These are phyloP conservation scores for Drosophila conformis DNA, from an alignment of 2,888 invertebrate species.

Conservation along the genomic window DNA sequence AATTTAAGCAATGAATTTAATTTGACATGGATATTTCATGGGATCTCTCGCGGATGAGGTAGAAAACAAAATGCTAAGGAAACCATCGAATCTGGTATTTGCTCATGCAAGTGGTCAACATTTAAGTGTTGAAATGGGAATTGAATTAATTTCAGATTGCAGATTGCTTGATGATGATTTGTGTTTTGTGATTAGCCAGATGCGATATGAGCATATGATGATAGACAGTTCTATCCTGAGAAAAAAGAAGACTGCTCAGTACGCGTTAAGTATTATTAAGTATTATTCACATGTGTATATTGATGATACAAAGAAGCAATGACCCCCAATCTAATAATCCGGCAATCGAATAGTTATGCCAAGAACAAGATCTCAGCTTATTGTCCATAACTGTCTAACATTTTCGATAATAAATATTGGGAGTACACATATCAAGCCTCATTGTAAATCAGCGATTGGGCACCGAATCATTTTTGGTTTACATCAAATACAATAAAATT, in stretches of 20 bases:
- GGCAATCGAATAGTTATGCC: not conserved
- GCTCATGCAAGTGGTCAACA: conserved; percentile 4
- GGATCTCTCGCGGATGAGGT: not conserved
- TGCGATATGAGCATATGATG: not conserved
- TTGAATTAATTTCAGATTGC: conserved; percentile 5
- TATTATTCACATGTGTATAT: no score
- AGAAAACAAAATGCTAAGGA: not conserved
- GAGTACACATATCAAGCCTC: not conserved
- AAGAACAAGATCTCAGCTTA: not conserved
- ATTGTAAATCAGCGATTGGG: not conserved
- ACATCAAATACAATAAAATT: not conserved
- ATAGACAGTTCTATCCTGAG: not conserved
- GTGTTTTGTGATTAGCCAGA: conserved; percentile 9
- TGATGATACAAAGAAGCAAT: no score
- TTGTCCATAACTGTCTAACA: not conserved
- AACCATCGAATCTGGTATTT: conserved; percentile 14
- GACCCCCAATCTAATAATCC: not conserved
- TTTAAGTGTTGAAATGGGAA: conserved; percentile 36
- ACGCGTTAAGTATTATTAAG: not conserved
- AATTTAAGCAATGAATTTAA: conserved; percentile 22
- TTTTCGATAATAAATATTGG: not conserved
- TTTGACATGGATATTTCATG: conserved; percentile 6
- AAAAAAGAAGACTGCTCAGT: not conserved
- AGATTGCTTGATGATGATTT: conserved; percentile 1
- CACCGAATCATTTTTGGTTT: not conserved